Conservation (phyloP, 1,140 invertebrate genomes). For the Orussus abietinus region DNA sequence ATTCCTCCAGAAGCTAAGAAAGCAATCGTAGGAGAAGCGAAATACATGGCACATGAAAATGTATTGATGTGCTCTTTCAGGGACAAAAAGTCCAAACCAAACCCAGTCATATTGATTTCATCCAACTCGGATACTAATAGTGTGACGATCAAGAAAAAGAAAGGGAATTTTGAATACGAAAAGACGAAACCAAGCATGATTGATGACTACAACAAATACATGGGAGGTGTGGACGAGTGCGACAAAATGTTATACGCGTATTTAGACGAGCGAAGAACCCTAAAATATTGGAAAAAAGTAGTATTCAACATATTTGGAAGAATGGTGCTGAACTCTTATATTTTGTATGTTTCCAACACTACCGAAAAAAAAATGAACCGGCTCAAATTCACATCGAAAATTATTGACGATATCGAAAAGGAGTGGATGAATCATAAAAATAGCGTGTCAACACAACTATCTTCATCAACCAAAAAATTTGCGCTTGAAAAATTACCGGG, state of each 20-base stretch:
- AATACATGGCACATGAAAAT: constrained; percentile 13
- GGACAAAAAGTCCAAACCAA: background rate
- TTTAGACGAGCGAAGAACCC: constrained; percentile 16
- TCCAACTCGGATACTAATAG: constrained; percentile 4
- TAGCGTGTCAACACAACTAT: background rate
- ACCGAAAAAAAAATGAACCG: constrained; percentile 15
- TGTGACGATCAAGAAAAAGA: constrained; percentile 8
- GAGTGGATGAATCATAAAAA: constrained; percentile 10
- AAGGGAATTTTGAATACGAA: constrained; percentile 4
- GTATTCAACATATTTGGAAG: constrained; percentile 17
- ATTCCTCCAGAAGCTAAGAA: constrained; percentile 16
- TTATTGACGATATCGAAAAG: constrained; percentile 14
- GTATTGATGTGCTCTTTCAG: constrained; percentile 5
- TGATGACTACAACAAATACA: constrained; percentile 17
- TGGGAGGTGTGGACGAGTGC: constrained; percentile 19
- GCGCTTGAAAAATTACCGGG: constrained; percentile 19
- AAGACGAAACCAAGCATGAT: constrained; percentile 8
- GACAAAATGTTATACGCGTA: constrained; percentile 24
- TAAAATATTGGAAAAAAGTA: constrained; percentile 26
- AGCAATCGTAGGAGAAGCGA: constrained; percentile 9
- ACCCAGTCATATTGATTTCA: constrained; percentile 9
- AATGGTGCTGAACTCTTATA: background rate
- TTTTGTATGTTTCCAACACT: background rate
- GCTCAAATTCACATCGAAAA: constrained; percentile 13
- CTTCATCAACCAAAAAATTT: constrained; percentile 11